Base-by-base conservation (phyloP, 2,888 invertebrate species). In the Meteorus cinctellus region DNA sequence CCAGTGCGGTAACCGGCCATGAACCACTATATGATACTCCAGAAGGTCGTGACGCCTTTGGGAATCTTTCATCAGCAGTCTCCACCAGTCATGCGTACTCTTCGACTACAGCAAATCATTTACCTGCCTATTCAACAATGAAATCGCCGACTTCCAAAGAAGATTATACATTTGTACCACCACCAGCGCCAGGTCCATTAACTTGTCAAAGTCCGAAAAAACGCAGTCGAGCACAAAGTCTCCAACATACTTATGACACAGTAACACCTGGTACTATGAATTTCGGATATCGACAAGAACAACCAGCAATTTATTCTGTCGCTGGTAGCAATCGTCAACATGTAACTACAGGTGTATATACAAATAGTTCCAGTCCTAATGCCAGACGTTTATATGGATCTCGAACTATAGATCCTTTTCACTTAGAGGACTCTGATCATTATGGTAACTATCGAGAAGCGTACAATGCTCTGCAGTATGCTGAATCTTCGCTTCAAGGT, bases 271-370 rank as follows among this genome's bases (percentile, higher is more conserved):
- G 86, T 19, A 87, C 84, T 16, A 82, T 87, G 19, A 92, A 92
- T 75, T 91, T 89, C 76, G 84, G 90, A 67, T 92, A 90, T 81
- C 87, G 91, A 70, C 90, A 89, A 75, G 91, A 92, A 72, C 92
- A 94, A 86, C 92, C 92, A 71, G 94, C 94, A 51, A 95, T 95
- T 86, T 95, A 95, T 86, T 95, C 95, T 1, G 94, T 95, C 24
- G 95, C 95, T 67, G 95, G 94, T 66, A 92, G 91, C 81, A 94
- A 94, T 90, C 92, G 93, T 75, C 92, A 93, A 87, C 93, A 94
- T 81, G 92, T 92, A 73, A 94, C 94, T 84, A 94, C 94, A n/a
- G 94, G 94, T 68, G 94, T 95, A 10, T 94, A 94, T 87, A 94
- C 94, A 24, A 93, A 93, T 77, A 93, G 93, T 69, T 92, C 93